Evolutionary conservation across 2,113 vertebrate genomes (phyloP).

Genomic region (Gasterosteus aculeatus): DNA sequence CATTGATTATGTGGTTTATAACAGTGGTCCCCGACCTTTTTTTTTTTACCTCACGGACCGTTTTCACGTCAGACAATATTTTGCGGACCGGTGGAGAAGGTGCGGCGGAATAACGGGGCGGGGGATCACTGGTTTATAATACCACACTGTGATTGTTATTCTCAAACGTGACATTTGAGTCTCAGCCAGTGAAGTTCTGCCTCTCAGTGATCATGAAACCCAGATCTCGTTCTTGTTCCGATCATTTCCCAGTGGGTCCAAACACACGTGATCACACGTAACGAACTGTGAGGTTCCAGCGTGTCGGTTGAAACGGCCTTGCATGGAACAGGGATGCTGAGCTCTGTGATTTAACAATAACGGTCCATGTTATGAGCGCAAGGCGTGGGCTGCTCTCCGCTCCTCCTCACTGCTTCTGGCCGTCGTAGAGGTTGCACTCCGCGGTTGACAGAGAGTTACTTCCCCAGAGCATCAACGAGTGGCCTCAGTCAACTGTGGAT

Average conservation of each 20-base stretch:
- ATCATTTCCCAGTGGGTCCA: neutral
- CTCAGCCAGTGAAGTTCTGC: neutral
- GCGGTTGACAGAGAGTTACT: constrained; percentile 2
- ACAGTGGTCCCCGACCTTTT: too few species aligned
- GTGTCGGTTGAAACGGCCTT: constrained; percentile 53
- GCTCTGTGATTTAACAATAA: constrained; percentile 60
- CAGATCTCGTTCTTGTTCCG: neutral
- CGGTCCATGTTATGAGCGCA: constrained; percentile 82
- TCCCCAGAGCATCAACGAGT: constrained; percentile 39
- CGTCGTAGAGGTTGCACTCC: constrained; percentile 59
- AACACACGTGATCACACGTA: constrained; percentile 2
- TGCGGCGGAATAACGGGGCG: too few species aligned
- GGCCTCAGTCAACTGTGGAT: constrained; percentile 17
- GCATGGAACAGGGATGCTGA: constrained; percentile 54
- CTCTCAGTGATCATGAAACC: neutral
- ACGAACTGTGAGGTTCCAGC: constrained; percentile 13
- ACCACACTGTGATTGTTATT: too few species aligned
- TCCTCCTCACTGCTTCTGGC: constrained; percentile 50
- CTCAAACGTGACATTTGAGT: too few species aligned
- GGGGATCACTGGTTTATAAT: too few species aligned
- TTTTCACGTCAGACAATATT: too few species aligned
- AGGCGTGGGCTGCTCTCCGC: constrained; percentile 92
- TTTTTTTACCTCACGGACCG: too few species aligned
- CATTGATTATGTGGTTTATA: constrained; percentile 22
- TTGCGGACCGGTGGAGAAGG: too few species aligned